phyloP scores from a whole-genome alignment of 2,113 vertebrate species.

The Tragelaphus imberbis region DNA sequence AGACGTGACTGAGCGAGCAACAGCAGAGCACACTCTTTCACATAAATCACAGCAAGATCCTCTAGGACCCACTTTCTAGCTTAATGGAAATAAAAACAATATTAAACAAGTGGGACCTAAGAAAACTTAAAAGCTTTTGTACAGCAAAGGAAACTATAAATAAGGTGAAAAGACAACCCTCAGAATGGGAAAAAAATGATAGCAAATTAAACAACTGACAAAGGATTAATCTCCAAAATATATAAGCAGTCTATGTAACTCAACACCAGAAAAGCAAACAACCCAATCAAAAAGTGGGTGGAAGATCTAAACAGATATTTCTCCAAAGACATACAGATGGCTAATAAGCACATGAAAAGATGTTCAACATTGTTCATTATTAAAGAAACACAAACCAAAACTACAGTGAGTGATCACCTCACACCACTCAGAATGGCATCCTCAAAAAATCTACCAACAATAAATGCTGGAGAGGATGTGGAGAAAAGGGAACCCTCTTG shows the following conservation, averaged over 20 bases:
- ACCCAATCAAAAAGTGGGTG: neutral
- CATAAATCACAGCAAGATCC: neutral
- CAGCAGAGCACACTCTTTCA: neutral
- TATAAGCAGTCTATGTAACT: neutral
- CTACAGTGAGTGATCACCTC: neutral
- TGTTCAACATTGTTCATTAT: neutral
- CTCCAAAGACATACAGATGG: neutral
- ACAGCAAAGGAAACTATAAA: neutral
- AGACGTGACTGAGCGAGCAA: fast-evolving
- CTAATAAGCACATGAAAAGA: neutral
- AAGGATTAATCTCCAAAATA: neutral
- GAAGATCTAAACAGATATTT: neutral
- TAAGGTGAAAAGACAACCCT: neutral
- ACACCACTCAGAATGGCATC: neutral
- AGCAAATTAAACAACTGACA: neutral
- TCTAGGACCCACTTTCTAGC: neutral
- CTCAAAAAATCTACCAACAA: neutral
- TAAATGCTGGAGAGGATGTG: neutral
- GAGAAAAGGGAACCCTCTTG: neutral
- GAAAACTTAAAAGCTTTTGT: neutral
- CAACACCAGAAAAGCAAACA: neutral
- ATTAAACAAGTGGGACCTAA: neutral
- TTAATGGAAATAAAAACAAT: neutral
- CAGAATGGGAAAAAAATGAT: neutral
- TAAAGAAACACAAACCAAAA: neutral